A percentile compares a stretch with the other conserved stretches of the same genome.
phyloP scores from a whole-genome alignment of 2,888 invertebrate genomes.

The Himalopsyche tibetana region DNA sequence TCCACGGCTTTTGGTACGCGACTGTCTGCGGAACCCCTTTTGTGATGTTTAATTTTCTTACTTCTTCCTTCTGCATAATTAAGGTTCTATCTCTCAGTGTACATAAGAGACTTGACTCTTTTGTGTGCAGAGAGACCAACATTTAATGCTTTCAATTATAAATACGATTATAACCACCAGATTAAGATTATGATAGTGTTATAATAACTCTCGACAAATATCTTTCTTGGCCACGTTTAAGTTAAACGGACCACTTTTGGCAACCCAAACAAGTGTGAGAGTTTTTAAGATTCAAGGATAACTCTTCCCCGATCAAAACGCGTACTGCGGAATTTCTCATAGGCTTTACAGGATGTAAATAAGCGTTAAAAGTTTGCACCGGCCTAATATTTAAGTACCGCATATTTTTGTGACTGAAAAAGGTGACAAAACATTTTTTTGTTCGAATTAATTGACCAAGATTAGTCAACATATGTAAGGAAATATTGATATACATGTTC shows the following conservation, averaged over 20 bases:
- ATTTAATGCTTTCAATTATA: slow-evolving; percentile 38
- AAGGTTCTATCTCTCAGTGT: slow-evolving; percentile 36
- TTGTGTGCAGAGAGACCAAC: slow-evolving; percentile 31
- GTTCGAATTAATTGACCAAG: no score
- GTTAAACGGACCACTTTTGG: not conserved
- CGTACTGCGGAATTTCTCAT: no score
- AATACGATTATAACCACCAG: slow-evolving; percentile 28
- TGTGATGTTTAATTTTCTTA: slow-evolving; percentile 42
- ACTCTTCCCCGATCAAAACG: not conserved
- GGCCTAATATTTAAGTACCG: no score
- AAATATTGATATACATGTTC: no score
- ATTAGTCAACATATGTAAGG: no score
- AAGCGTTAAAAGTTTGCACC: no score
- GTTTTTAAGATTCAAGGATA: not conserved
- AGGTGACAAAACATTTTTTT: no score
- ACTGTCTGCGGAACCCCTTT: slow-evolving; percentile 27
- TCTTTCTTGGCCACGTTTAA: slow-evolving; percentile 47
- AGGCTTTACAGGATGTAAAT: no score
- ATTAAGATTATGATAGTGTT: slow-evolving; percentile 42
- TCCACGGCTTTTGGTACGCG: not conserved
- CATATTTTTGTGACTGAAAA: no score
- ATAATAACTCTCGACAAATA: slow-evolving; percentile 41
- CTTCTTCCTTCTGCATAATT: slow-evolving; percentile 38
- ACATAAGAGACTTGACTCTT: slow-evolving; percentile 27
- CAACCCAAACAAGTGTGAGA: slow-evolving; percentile 56